Evolutionary conservation across 2,113 vertebrate species (phyloP).

Genomic region (Nothocercus julius): DNA sequence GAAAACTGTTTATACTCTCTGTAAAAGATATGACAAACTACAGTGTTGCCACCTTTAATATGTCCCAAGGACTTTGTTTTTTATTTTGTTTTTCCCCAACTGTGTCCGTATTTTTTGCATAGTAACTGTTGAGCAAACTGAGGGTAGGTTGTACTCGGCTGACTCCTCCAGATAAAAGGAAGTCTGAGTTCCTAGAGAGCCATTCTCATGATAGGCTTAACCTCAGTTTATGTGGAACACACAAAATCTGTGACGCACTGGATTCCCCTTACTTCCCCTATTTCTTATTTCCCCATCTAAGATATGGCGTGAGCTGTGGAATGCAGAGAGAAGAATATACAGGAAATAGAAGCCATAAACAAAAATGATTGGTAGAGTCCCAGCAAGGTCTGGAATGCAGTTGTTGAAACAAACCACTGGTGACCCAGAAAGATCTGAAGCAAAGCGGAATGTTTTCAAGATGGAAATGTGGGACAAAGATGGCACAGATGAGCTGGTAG

Average conservation of each 20-base stretch:
- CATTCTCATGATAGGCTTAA: background rate
- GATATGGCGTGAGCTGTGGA: background rate
- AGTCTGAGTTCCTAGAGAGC: background rate
- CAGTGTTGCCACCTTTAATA: background rate
- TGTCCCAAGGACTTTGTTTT: background rate
- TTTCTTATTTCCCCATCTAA: conserved; percentile 7
- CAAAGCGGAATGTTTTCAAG: conserved; percentile 59
- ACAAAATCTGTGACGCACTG: background rate
- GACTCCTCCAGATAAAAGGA: background rate
- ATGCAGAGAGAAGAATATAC: background rate
- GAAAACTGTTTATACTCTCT: background rate
- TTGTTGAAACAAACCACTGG: conserved; percentile 66
- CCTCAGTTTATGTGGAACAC: background rate
- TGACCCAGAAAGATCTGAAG: conserved; percentile 64
- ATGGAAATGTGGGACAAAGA: conserved; percentile 69
- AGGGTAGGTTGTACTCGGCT: background rate
- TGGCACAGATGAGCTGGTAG: conserved; percentile 31
- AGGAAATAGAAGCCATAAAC: conserved; percentile 66
- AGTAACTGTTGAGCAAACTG: background rate
- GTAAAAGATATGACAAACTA: background rate
- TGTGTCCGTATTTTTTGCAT: background rate
- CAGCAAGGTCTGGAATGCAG: conserved; percentile 56
- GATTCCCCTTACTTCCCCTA: background rate
- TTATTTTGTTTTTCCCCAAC: background rate
- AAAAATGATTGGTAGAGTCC: background rate